phyloP scores from a whole-genome alignment of 2,888 invertebrate genomes.

The Mythimna pallens region DNA sequence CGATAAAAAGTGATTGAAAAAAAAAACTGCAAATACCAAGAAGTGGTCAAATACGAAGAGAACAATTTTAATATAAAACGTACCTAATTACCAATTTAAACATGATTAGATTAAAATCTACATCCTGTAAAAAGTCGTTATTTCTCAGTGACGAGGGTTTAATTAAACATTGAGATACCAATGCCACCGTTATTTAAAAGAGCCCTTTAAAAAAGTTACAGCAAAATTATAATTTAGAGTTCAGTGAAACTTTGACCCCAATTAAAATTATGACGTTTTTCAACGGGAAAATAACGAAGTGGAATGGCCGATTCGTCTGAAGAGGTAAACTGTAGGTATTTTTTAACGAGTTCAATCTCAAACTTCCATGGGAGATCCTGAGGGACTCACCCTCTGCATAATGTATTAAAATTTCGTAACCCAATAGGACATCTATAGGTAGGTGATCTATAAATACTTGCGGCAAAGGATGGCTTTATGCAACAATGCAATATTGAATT shows the following conservation, averaged over 20 bases:
- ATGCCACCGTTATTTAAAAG: constrained; percentile 1
- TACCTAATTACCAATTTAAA: constrained; percentile 12
- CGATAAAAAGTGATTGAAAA: too few species aligned
- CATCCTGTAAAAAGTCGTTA: not conserved
- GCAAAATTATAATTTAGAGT: constrained; percentile 14
- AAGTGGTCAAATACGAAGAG: not conserved
- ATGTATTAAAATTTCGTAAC: constrained; percentile 34
- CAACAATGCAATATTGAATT: not conserved
- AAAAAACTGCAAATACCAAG: too few species aligned
- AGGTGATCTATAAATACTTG: not conserved
- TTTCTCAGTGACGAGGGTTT: constrained; percentile 29
- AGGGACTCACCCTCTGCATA: constrained; percentile 31
- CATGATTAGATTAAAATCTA: constrained; percentile 17
- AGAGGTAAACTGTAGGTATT: constrained; percentile 52
- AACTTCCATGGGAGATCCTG: constrained; percentile 40
- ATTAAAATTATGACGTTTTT: constrained; percentile 62
- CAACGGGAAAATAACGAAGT: constrained; percentile 61
- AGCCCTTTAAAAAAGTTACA: constrained; percentile 10
- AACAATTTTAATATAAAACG: constrained; percentile 1
- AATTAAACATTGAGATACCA: constrained; percentile 35
- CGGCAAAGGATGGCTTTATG: constrained; percentile 6
- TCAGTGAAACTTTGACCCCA: constrained; percentile 49
- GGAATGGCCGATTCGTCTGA: constrained; percentile 45
- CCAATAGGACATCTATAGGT: constrained; percentile 30
- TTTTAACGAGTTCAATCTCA: constrained; percentile 62